phyloP scores from a whole-genome alignment of 2,797 vertebrate genomes.

The Crax fasciolata region DNA sequence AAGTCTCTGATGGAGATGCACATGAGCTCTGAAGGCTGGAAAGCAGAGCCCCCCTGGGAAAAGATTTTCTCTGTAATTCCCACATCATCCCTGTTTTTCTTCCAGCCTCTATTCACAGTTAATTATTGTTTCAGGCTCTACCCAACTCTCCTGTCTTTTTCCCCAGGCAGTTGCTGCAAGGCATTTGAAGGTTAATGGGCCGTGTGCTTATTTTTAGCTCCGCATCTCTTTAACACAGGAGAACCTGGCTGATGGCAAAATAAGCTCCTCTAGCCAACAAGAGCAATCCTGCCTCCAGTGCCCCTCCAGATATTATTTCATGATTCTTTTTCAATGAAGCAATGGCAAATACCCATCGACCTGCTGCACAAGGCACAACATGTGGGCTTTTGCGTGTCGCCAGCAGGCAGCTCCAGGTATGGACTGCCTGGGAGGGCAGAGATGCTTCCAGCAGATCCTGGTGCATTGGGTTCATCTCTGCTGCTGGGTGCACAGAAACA shows the following conservation, averaged over 20 bases:
- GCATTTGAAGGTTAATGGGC: neutral
- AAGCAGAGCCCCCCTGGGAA: neutral
- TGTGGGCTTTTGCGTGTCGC: neutral
- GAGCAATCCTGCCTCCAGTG: neutral
- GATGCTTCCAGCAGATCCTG: neutral
- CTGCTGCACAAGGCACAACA: neutral
- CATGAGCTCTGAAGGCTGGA: neutral
- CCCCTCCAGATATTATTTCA: neutral
- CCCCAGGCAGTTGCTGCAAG: slow-evolving; percentile 34
- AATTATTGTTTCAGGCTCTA: slow-evolving; percentile 54
- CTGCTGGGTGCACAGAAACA: neutral
- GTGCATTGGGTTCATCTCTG: neutral
- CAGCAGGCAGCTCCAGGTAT: neutral
- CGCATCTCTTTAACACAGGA: neutral
- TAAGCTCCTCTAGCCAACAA: neutral
- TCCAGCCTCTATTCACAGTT: slow-evolving; percentile 27
- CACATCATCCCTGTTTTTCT: slow-evolving; percentile 1
- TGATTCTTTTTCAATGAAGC: neutral
- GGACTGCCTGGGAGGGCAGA: neutral
- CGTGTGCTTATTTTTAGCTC: slow-evolving; percentile 44
- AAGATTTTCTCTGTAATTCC: slow-evolving; percentile 21
- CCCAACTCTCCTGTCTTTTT: slow-evolving; percentile 21
- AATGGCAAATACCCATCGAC: neutral
- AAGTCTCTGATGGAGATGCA: neutral
- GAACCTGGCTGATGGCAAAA: slow-evolving; percentile 2